Evolutionary conservation across 2,888 invertebrate genomes (phyloP).

Genomic region (Fissipunctia ypsillon): DNA sequence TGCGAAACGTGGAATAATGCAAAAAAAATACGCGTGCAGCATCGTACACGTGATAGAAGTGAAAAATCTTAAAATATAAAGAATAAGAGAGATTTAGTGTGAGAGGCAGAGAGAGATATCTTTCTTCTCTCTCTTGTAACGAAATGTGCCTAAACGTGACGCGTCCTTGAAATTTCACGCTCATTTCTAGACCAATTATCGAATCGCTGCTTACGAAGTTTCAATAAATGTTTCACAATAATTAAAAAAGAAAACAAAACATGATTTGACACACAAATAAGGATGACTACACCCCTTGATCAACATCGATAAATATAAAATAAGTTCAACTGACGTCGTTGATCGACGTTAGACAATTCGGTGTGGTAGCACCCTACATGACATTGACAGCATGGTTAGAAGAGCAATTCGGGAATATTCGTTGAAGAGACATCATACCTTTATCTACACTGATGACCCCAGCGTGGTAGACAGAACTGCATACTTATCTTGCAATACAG

Average conservation of each 20-base stretch:
- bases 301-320: conserved; percentile 6
- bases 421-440: not conserved
- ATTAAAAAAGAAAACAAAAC: not conserved
- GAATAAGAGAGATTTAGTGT: no score
- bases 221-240: not conserved
- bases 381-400: not conserved
- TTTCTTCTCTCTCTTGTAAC: no score
- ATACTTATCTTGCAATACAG: not conserved
- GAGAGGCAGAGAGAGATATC: no score
- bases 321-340: not conserved
- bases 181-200: no score
- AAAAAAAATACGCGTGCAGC: no score
- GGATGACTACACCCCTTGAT: not conserved
- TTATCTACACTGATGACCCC: not conserved
- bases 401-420: not conserved
- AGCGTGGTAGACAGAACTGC: not conserved
- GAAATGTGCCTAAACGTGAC: no score
- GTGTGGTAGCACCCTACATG: not conserved
- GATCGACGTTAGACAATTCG: not conserved
- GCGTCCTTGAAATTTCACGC: no score
- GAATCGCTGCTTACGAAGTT: not conserved
- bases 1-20: no score
- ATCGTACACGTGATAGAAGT: no score
- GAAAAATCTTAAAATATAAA: no score
- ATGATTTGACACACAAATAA: not conserved